phyloP scores from a whole-genome alignment of 2,888 invertebrate genomes.

The Apoda limacodes region DNA sequence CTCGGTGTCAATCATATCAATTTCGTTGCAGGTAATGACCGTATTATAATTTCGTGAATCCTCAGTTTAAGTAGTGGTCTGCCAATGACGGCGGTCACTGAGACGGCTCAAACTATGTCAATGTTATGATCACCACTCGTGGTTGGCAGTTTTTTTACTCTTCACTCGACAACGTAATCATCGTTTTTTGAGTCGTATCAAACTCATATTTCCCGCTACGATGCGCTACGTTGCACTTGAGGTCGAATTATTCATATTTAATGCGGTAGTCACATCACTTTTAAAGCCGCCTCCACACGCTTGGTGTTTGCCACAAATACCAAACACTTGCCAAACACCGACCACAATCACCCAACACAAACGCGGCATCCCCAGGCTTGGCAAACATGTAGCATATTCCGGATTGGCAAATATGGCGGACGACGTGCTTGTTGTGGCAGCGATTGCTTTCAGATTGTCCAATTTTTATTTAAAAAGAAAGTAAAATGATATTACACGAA shows the following conservation, averaged over 20 bases:
- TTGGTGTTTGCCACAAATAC: slow-evolving; percentile 4
- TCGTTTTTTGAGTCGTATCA: slow-evolving; percentile 39
- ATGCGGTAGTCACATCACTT: slow-evolving; percentile 26
- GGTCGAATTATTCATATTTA: slow-evolving; percentile 44
- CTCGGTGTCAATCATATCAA: too few species aligned
- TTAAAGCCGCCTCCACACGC: slow-evolving; percentile 12
- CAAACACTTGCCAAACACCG: slow-evolving; percentile 5
- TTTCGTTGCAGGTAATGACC: too few species aligned
- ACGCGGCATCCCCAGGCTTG: background rate
- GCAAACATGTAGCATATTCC: background rate
- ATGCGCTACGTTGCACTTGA: slow-evolving; percentile 56
- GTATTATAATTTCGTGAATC: too few species aligned
- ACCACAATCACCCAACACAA: slow-evolving; percentile 4
- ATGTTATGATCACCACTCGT: slow-evolving; percentile 44
- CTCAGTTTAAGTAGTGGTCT: too few species aligned
- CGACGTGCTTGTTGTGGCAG: background rate
- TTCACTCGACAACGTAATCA: slow-evolving; percentile 40
- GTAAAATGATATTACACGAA: background rate
- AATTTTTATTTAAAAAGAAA: background rate
- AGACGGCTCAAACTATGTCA: slow-evolving; percentile 63
- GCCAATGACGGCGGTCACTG: too few species aligned
- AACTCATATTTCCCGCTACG: slow-evolving; percentile 59
- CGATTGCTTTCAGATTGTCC: background rate
- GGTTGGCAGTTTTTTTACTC: slow-evolving; percentile 31
- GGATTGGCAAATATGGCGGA: background rate